Evolutionary conservation across 2,888 invertebrate genomes (phyloP), one percentile per base, ranked within the genome.

Genomic region (Podabrus alpinus): DNA sequence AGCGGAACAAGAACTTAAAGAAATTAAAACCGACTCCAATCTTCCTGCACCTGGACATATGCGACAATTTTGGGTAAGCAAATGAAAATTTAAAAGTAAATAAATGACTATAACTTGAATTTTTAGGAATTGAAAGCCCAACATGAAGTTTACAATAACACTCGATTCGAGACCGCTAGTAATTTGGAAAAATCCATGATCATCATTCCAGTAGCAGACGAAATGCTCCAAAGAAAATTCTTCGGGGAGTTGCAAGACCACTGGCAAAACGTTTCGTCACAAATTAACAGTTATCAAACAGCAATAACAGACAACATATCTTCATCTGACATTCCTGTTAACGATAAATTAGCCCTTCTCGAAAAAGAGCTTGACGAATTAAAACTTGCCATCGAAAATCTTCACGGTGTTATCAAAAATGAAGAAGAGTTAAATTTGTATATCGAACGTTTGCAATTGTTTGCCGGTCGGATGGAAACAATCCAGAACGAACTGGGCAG

Each of bases 391-490:
- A 88, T 95, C 75, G 92, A 94, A 24, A 90, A 91, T 78, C 90
- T 95, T 76, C 93, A 93, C 84, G 94, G 94, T 1, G 92, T 95
- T 0, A 92, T 96, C 64, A 95, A 94, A 83, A 95, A 92, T 70
- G 95, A 94, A 82, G 95, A 96, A 80, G 95, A 96, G 83, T 88
- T 96, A 0, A 92, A 93, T 80, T 88, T 95, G 7, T 95, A 95
- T 83, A 92, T 95, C 9, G 95, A 96, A 86, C 89, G 95, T 69
- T 88, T 95, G 9, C 94, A 95, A 87, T 93, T 95, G 0, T 90
- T 94, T 86, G 92, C 91, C 59, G 90, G 91, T 3, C 90, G 95
- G 13, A 91, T 94, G n/a, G 92, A 92, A 72, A 90, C 92, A 68
- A 94, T 95, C 78, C 93, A 95, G 83, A 94, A 95, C 82, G 95